Percentiles rank a stretch among this genome's conserved stretches.
Conservation (phyloP, 1,140 invertebrate genomes). For the Gryon sp. region DNA sequence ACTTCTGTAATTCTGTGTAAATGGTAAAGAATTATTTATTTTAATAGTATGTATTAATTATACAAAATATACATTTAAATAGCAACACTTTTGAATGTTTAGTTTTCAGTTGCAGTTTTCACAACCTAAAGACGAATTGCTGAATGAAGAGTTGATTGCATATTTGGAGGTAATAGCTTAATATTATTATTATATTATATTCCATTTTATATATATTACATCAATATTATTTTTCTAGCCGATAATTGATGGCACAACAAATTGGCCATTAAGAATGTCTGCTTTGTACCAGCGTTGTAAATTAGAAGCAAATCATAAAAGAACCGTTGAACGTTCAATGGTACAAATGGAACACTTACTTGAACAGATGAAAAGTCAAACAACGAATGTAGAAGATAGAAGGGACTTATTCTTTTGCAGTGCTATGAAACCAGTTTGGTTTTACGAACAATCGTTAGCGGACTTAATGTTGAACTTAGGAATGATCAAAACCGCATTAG, state of each 20-base stretch:
- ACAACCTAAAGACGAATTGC: constrained; percentile 88
- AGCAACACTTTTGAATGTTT: constrained; percentile 52
- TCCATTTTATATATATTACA: constrained; percentile 19
- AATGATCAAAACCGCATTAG: constrained; percentile 90
- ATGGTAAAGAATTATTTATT: constrained; percentile 80
- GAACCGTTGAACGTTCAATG: constrained; percentile 92
- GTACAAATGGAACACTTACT: constrained; percentile 91
- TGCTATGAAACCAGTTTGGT: constrained; percentile 86
- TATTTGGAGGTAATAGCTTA: constrained; percentile 85
- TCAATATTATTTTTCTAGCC: constrained; percentile 60
- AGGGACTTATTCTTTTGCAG: constrained; percentile 83
- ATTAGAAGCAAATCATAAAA: constrained; percentile 86
- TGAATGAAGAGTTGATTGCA: constrained; percentile 88
- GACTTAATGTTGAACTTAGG: constrained; percentile 90
- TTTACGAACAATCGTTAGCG: constrained; percentile 87
- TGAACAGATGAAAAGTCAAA: constrained; percentile 79
- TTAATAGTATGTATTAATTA: too few species aligned
- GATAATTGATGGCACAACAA: constrained; percentile 78
- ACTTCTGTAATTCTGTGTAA: constrained; percentile 88
- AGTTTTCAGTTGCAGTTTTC: constrained; percentile 84
- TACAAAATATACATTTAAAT: too few species aligned
- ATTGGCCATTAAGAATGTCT: constrained; percentile 85
- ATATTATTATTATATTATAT: constrained; percentile 9
- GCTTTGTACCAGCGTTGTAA: constrained; percentile 86
- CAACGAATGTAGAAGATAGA: constrained; percentile 77